These are phyloP conservation scores for Columbina picui DNA, from an alignment of 2,113 vertebrate species.

Conservation along the genomic window DNA sequence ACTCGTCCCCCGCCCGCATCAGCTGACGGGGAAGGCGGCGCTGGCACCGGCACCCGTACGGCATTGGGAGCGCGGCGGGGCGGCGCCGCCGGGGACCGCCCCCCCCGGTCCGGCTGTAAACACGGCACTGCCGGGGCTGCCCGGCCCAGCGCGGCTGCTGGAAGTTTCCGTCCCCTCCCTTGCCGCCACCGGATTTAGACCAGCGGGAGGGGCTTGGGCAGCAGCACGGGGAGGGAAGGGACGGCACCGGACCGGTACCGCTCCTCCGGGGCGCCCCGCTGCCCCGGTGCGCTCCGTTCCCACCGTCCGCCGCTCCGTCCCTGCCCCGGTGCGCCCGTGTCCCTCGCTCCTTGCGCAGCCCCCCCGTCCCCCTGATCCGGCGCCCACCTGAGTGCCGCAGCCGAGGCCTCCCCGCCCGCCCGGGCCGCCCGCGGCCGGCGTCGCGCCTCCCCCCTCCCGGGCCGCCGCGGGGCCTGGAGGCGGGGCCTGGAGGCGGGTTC, in stretches of 20 bases:
- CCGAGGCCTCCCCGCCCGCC: neutral
- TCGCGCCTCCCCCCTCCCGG: neutral
- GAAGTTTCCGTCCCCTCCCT: neutral
- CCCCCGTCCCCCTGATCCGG: neutral
- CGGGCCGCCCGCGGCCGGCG: neutral
- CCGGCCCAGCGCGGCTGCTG: neutral
- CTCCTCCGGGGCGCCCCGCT: neutral
- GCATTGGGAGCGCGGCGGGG: neutral
- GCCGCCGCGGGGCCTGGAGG: neutral
- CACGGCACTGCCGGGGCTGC: neutral
- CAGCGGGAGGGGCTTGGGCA: neutral
- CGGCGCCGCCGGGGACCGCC: neutral
- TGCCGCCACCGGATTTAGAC: neutral
- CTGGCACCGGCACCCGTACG: neutral
- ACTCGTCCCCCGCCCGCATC: neutral
- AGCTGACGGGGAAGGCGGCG: neutral
- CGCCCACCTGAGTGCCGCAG: neutral
- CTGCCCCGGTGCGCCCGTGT: neutral
- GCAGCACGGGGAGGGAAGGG: neutral
- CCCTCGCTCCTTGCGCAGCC: neutral
- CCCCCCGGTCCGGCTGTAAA: neutral
- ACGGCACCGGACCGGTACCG: neutral
- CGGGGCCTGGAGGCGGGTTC: neutral
- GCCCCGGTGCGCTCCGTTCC: neutral
- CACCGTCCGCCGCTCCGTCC: neutral